Percentiles rank a stretch among this genome's conserved stretches.
These are phyloP conservation scores for Epinephelus lanceolatus DNA, from an alignment of 2,113 vertebrate genomes.

Conservation along the genomic window DNA sequence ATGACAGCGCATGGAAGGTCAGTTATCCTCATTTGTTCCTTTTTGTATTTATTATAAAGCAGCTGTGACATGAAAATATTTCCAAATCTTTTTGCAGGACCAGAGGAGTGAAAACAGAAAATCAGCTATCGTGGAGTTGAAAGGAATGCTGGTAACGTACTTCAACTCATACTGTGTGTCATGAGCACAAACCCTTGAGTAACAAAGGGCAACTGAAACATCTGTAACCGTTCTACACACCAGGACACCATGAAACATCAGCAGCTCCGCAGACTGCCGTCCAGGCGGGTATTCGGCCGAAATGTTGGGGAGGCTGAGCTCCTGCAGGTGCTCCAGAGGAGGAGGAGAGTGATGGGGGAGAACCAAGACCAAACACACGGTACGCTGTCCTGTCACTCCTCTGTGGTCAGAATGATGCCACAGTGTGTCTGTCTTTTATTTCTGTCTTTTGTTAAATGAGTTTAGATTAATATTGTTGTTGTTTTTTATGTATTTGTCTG, in stretches of 20 bases:
- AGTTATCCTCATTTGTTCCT: slow-evolving; percentile 13
- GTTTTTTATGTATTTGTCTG: not conserved
- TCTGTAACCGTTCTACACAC: not conserved
- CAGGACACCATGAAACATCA: slow-evolving; percentile 67
- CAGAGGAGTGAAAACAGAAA: slow-evolving; percentile 79
- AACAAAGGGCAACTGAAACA: not conserved
- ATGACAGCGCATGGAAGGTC: slow-evolving; percentile 80
- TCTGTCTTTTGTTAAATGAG: not conserved
- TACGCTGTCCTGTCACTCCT: slow-evolving; percentile 18
- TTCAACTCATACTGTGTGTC: not conserved
- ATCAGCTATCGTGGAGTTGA: slow-evolving; percentile 84
- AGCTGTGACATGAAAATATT: not conserved
- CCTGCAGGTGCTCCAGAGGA: slow-evolving; percentile 82
- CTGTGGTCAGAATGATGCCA: not conserved
- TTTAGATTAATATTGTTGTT: not conserved
- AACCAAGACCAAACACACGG: slow-evolving; percentile 58
- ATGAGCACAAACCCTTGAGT: not conserved
- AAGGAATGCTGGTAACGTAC: slow-evolving; percentile 85
- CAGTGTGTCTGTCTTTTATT: not conserved
- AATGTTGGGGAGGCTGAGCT: slow-evolving; percentile 81
- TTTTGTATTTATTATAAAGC: not conserved
- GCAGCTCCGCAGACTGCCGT: slow-evolving; percentile 38
- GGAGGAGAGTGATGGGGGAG: slow-evolving; percentile 82
- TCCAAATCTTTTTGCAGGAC: slow-evolving; percentile 66
- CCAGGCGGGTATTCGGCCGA: slow-evolving; percentile 66